phyloP scores from a whole-genome alignment of 2,888 invertebrate genomes.

The Brenthis hecate region DNA sequence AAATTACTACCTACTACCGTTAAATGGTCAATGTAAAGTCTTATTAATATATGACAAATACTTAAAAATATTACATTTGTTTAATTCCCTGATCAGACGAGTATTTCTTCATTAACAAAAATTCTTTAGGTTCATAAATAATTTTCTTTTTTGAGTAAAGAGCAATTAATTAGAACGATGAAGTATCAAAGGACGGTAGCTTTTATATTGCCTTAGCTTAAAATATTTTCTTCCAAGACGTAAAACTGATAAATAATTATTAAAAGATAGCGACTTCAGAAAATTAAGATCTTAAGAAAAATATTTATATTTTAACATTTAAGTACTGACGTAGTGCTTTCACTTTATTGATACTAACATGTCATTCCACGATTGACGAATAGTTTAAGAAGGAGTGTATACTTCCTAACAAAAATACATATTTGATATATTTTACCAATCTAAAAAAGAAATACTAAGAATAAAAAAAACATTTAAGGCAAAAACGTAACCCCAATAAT shows the following conservation, averaged over 20 bases:
- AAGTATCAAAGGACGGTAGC: constrained; percentile 23
- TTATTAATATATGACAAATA: not conserved
- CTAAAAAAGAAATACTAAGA: no score
- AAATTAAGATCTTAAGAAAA: not conserved
- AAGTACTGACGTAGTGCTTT: no score
- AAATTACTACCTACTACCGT: no score
- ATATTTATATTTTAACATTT: no score
- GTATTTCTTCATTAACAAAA: not conserved
- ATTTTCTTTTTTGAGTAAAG: constrained; percentile 11
- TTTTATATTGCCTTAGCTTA: constrained; percentile 14
- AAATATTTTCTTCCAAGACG: constrained; percentile 2
- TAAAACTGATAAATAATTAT: not conserved
- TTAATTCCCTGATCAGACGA: not conserved
- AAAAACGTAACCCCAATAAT: no score
- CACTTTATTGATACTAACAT: no score
- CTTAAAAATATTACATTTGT: not conserved
- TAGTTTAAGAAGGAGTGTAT: no score
- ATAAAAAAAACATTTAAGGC: no score
- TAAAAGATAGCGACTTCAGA: not conserved
- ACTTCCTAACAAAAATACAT: no score
- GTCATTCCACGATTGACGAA: no score
- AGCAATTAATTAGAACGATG: constrained; percentile 24
- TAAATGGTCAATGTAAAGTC: no score
- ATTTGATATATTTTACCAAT: no score
- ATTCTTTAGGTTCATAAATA: constrained; percentile 1